Evolutionary conservation across 2,888 invertebrate genomes (phyloP).

Genomic region (Hydrotaea cyrtoneurina): DNA sequence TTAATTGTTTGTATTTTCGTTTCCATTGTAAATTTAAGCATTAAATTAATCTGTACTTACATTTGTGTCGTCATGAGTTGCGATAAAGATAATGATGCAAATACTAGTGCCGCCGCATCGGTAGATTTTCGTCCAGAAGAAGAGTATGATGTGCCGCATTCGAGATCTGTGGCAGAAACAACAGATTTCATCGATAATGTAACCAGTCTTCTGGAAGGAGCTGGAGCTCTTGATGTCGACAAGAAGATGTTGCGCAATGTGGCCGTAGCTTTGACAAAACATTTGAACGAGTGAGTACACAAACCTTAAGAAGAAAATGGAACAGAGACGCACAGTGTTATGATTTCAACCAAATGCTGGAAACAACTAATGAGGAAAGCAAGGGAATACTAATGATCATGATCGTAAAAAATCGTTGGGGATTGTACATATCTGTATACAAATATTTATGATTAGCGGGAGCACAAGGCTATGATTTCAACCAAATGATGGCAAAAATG

Average conservation of each 20-base stretch:
- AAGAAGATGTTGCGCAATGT: conserved; percentile 72
- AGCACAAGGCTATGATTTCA: no score
- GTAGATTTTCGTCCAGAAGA: neutral
- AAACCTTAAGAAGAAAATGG: no score
- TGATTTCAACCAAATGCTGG: no score
- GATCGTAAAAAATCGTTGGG: no score
- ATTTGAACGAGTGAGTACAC: conserved; percentile 74
- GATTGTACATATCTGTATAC: no score
- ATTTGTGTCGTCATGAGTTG: conserved; percentile 44
- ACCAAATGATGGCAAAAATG: no score
- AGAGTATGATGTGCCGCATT: neutral
- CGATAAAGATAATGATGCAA: neutral
- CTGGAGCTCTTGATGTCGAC: conserved; percentile 74
- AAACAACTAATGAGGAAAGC: no score
- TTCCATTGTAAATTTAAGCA: no score
- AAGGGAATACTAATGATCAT: no score
- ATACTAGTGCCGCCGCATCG: neutral
- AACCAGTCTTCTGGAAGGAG: conserved; percentile 75
- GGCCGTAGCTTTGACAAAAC: conserved; percentile 75
- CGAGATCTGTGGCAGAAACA: neutral
- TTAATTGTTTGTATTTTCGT: no score
- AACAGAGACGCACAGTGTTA: no score
- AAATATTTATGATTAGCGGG: no score
- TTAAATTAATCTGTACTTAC: neutral
- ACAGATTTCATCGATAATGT: conserved; percentile 73